These are phyloP conservation scores for Drosophila sordidapex DNA, from an alignment of 2,888 invertebrate genomes.

Conservation along the genomic window DNA sequence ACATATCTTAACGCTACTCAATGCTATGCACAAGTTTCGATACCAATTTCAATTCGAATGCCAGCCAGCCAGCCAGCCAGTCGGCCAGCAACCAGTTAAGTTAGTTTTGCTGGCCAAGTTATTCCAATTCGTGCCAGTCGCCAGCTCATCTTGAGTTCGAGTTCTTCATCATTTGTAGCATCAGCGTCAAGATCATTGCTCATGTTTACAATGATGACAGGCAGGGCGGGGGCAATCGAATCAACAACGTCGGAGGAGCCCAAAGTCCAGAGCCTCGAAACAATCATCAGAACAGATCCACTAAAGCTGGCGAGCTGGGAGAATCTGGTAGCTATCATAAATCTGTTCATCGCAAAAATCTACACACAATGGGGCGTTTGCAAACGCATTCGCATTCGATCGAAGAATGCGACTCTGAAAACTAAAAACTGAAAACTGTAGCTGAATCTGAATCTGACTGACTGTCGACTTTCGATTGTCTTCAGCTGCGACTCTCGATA, in stretches of 20 bases:
- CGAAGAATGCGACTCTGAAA: conserved; percentile 54
- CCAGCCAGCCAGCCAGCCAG: background rate
- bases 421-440: conserved; percentile 39
- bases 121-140: conserved; percentile 40
- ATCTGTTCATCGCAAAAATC: conserved; percentile 81
- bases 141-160: conserved; percentile 72
- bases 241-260: conserved; percentile 31
- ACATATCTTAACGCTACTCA: conserved; percentile 79
- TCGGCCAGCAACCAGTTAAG: conserved; percentile 58
- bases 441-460: conserved; percentile 52
- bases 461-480: conserved; percentile 53
- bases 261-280: conserved; percentile 9
- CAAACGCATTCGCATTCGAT: conserved; percentile 71
- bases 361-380: conserved; percentile 82
- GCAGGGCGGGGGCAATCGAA: conserved; percentile 51
- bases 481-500: conserved; percentile 27
- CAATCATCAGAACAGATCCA: conserved; percentile 26
- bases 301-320: conserved; percentile 27
- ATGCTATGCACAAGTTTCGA: conserved; percentile 55
- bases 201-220: conserved; percentile 84
- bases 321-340: conserved; percentile 74
- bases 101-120: conserved; percentile 41
- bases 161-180: conserved; percentile 84
- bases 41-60: conserved; percentile 21
- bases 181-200: conserved; percentile 84